These are phyloP conservation scores for Apocheima hispidaria DNA, from an alignment of 2,888 invertebrate genomes.

Conservation along the genomic window DNA sequence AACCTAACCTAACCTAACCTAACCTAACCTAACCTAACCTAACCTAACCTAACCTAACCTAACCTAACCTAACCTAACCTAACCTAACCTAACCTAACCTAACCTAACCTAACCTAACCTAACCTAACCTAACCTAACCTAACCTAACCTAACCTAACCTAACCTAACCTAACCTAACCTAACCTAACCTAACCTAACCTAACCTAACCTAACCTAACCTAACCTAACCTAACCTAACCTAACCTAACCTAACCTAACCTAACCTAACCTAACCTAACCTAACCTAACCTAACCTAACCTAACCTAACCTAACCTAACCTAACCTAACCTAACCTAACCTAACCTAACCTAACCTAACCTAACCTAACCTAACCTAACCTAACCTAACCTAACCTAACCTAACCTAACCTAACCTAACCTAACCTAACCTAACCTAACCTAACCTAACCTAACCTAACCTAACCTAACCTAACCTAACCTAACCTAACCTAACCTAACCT, in stretches of 20 bases:
- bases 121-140: constrained; percentile 34
- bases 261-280: constrained; percentile 39
- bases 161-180: constrained; percentile 45
- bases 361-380: background rate
- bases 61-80: constrained; percentile 37
- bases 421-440: background rate
- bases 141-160: constrained; percentile 42
- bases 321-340: background rate
- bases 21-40: constrained; percentile 34
- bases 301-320: background rate
- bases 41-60: constrained; percentile 32
- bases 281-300: constrained; percentile 32
- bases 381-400: background rate
- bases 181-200: constrained; percentile 46
- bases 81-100: constrained; percentile 31
- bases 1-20: constrained; percentile 33
- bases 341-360: background rate
- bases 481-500: background rate
- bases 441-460: background rate
- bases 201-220: constrained; percentile 33
- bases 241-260: constrained; percentile 28
- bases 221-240: constrained; percentile 35
- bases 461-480: background rate
- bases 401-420: background rate
- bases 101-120: constrained; percentile 31